Percentiles rank a stretch among this genome's conserved stretches.
These are phyloP conservation scores for Lagopus leucura DNA, from an alignment of 2,113 vertebrate species.

Conservation along the genomic window DNA sequence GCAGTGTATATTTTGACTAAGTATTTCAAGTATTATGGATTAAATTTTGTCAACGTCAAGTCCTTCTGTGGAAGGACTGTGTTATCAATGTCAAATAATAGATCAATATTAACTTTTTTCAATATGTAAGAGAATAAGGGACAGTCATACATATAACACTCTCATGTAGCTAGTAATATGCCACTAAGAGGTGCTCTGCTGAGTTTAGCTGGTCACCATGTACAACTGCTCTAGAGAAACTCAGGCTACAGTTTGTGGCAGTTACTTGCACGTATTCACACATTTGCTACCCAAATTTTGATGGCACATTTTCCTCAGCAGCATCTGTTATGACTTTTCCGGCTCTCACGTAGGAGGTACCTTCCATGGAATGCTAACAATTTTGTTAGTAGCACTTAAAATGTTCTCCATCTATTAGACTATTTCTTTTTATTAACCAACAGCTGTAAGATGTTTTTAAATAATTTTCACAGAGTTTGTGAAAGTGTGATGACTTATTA, in stretches of 20 bases:
- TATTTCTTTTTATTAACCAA: conserved; percentile 60
- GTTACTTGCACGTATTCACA: neutral
- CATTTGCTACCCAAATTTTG: neutral
- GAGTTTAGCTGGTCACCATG: rapidly evolving
- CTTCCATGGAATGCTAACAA: neutral
- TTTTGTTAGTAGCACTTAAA: conserved; percentile 41
- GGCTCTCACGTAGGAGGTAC: neutral
- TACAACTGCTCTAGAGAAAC: neutral
- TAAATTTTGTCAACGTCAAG: neutral
- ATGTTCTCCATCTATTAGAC: neutral
- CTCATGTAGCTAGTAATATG: neutral
- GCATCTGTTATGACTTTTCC: neutral
- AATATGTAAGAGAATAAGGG: neutral
- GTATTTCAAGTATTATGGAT: too few species aligned
- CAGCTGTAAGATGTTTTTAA: conserved; percentile 52
- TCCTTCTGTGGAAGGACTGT: neutral
- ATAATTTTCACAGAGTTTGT: conserved; percentile 54
- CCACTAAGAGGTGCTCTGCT: neutral
- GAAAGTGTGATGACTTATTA: conserved; percentile 65
- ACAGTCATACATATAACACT: rapidly evolving
- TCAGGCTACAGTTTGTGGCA: neutral
- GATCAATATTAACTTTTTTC: neutral
- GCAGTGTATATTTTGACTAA: too few species aligned
- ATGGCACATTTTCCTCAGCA: neutral
- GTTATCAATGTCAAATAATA: neutral